Conservation (phyloP, 2,888 invertebrate species). For the Troilus luridus region DNA sequence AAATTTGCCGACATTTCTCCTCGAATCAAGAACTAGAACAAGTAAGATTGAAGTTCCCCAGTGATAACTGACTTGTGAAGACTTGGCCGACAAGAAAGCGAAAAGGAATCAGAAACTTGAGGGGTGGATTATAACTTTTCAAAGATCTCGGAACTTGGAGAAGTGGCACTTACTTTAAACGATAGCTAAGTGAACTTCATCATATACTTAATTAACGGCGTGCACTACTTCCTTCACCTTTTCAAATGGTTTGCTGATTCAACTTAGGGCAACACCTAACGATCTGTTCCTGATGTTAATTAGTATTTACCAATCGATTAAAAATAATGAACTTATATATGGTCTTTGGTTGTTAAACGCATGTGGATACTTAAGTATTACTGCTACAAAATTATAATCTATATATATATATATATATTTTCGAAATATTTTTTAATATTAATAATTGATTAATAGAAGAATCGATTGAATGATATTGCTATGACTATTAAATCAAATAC, state of each 20-base stretch:
- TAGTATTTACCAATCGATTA: background rate
- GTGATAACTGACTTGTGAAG: background rate
- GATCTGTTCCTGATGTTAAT: background rate
- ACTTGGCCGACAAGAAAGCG: background rate
- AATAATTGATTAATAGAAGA: no score
- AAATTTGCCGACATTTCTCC: background rate
- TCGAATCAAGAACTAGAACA: background rate
- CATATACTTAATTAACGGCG: conserved; percentile 36
- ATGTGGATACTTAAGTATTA: background rate
- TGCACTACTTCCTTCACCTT: background rate
- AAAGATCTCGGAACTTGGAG: conserved; percentile 25
- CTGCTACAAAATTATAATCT: background rate
- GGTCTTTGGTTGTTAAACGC: background rate
- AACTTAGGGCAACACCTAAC: background rate
- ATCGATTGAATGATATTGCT: no score
- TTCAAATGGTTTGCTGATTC: background rate
- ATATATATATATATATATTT: no score
- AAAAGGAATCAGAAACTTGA: conserved; percentile 33
- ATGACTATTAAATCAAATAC: no score
- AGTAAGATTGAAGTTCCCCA: background rate
- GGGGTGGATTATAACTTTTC: conserved; percentile 15
- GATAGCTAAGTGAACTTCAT: conserved; percentile 37
- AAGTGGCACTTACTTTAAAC: conserved; percentile 45
- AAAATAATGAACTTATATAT: background rate
- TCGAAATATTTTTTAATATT: no score